These are phyloP conservation scores for Athene noctua DNA, from an alignment of 2,113 vertebrate genomes.

Conservation along the genomic window DNA sequence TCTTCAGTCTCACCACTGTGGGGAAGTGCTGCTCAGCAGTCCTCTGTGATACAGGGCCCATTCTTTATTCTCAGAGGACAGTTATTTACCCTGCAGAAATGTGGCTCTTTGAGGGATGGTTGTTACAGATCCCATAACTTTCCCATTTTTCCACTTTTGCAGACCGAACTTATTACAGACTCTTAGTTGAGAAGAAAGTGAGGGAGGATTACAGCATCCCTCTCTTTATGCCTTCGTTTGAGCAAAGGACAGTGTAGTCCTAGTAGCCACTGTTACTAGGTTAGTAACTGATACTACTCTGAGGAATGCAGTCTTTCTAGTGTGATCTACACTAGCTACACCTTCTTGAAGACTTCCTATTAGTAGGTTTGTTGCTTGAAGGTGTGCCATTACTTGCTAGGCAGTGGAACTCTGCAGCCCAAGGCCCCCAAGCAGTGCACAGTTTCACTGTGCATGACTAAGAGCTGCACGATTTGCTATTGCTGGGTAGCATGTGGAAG, in stretches of 20 bases:
- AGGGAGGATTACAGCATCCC: neutral
- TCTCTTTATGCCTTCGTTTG: neutral
- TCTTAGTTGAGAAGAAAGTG: neutral
- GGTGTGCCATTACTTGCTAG: neutral
- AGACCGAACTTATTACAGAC: neutral
- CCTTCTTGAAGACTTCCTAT: neutral
- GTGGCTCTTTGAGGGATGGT: neutral
- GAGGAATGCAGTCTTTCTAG: fast-evolving
- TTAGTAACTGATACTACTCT: neutral
- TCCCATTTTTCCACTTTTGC: neutral
- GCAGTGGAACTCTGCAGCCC: neutral
- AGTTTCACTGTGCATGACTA: neutral
- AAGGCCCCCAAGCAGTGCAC: fast-evolving
- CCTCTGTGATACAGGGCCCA: neutral
- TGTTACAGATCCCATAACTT: neutral
- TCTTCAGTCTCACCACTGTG: neutral
- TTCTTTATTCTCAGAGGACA: neutral
- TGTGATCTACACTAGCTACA: neutral
- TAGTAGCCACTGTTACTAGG: neutral
- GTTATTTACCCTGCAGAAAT: neutral
- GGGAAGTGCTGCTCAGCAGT: neutral
- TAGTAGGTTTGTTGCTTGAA: neutral
- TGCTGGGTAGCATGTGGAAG: neutral
- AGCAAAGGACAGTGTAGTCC: neutral
- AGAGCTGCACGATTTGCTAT: neutral